phyloP scores from a whole-genome alignment of 2,113 vertebrate species.

The Anguilla japonica region DNA sequence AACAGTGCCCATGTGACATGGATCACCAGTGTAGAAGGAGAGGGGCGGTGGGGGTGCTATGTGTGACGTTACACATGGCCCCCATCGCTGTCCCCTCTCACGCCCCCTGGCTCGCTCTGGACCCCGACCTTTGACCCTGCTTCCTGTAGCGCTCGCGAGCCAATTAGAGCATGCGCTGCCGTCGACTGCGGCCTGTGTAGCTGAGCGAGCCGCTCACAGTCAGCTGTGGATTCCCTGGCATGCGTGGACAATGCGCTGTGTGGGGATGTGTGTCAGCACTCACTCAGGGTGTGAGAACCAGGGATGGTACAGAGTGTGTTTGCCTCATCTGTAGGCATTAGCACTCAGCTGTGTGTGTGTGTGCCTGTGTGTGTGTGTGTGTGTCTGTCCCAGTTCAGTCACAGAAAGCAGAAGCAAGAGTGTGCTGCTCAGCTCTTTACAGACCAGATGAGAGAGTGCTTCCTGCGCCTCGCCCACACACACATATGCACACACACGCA shows the following conservation, averaged over 20 bases:
- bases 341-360: too few relatives aligned
- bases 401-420: conserved; percentile 40
- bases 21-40: too few relatives aligned
- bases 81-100: not conserved
- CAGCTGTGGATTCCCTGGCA: not conserved
- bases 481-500: not conserved
- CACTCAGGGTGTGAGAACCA: not conserved
- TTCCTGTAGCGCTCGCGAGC: not conserved
- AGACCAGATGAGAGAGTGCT: not conserved
- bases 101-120: not conserved
- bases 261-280: not conserved
- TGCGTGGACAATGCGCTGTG: not conserved
- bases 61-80: not conserved
- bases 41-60: not conserved
- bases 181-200: too few relatives aligned
- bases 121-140: not conserved
- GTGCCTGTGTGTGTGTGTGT: too few relatives aligned
- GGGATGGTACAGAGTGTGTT: not conserved
- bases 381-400: not conserved
- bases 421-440: conserved; percentile 40
- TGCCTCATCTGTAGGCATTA: not conserved
- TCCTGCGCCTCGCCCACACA: conserved; percentile 10
- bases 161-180: not conserved
- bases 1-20: too few relatives aligned
- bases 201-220: not conserved